A percentile compares a stretch with the other conserved stretches of the same genome.
These are phyloP conservation scores for Nasonia oneida DNA, from an alignment of 2,888 invertebrate genomes.

Conservation along the genomic window DNA sequence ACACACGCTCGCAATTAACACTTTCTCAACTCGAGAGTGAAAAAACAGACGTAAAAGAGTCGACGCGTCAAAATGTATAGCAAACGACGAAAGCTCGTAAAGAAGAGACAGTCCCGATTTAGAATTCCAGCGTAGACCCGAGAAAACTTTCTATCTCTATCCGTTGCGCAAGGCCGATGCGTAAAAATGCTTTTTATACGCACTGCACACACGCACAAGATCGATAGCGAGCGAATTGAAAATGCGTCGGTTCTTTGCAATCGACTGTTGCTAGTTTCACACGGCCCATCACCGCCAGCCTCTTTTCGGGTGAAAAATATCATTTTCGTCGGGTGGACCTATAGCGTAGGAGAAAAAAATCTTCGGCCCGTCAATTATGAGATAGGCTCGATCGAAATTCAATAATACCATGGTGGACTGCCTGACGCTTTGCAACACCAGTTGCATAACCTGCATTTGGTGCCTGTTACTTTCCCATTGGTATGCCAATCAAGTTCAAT, in stretches of 20 bases:
- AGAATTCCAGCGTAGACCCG: slow-evolving; percentile 24
- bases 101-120: not conserved
- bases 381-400: not conserved
- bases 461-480: slow-evolving; percentile 69
- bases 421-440: slow-evolving; percentile 68
- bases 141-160: slow-evolving; percentile 40
- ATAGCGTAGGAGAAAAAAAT: not conserved
- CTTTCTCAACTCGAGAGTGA: too few relatives aligned
- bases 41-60: too few relatives aligned
- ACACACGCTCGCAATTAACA: not conserved
- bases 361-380: not conserved
- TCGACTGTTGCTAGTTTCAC: slow-evolving; percentile 26
- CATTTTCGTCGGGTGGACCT: not conserved
- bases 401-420: slow-evolving; percentile 68
- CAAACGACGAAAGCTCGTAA: not conserved
- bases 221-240: slow-evolving; percentile 15
- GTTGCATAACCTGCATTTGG: slow-evolving; percentile 71
- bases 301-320: not conserved
- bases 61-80: not conserved
- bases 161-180: not conserved
- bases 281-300: too few relatives aligned
- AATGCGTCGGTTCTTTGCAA: not conserved
- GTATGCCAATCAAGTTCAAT: slow-evolving; percentile 62
- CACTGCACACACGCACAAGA: not conserved
- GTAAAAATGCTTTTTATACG: not conserved